Evolutionary conservation across 2,113 vertebrate species (phyloP).

Genomic region (Odontophorus gujanensis): DNA sequence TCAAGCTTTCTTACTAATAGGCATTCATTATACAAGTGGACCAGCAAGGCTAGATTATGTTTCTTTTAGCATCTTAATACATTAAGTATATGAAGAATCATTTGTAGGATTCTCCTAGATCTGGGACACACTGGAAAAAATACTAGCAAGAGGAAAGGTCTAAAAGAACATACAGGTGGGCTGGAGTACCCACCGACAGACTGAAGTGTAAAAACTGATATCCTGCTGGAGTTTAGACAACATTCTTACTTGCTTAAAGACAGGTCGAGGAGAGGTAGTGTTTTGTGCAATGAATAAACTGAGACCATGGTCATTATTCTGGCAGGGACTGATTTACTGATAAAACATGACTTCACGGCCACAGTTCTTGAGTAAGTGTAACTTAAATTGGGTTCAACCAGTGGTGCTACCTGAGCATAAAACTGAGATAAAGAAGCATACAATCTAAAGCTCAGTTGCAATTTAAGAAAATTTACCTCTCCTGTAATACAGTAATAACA

Average conservation of each 20-base stretch:
- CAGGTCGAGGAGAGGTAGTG: background rate
- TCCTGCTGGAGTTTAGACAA: background rate
- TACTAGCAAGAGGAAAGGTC: background rate
- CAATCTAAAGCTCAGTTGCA: background rate
- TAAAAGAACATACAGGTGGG: background rate
- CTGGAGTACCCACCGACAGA: background rate
- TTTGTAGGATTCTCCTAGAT: background rate
- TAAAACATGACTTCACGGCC: background rate
- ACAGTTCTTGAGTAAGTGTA: background rate
- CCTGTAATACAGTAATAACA: background rate
- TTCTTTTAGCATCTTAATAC: background rate
- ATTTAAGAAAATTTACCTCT: background rate
- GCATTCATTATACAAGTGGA: background rate
- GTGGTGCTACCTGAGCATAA: background rate
- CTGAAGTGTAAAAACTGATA: background rate
- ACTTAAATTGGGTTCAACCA: background rate
- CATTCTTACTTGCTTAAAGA: background rate
- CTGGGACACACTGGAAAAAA: background rate
- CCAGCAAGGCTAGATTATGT: background rate
- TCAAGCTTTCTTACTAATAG: background rate
- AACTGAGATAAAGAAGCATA: background rate
- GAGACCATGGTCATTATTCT: background rate
- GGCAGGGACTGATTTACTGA: background rate
- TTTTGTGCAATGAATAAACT: slow-evolving; percentile 4
- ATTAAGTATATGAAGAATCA: background rate